Evolutionary conservation across 2,888 invertebrate genomes (phyloP), one percentile per base, ranked within the genome.

Genomic region (Emmelina monodactyla): DNA sequence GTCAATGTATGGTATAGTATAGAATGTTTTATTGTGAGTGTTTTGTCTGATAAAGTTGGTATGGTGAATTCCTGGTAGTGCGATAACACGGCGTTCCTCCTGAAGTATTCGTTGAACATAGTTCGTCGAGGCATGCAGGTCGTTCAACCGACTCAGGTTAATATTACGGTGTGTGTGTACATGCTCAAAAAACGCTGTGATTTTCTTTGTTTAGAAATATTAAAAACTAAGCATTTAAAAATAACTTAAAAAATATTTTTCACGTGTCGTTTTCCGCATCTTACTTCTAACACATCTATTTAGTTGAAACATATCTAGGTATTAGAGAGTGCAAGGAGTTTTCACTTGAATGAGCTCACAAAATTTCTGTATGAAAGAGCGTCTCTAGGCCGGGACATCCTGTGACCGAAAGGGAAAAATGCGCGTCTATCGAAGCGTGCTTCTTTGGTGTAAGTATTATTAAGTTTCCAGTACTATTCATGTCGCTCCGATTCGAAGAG

Each of bases 61-160:
- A 5, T 19, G 5, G 19, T 9, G 62, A 70, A 76, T 78, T 70
- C 70, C 61, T 65, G 55, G 54, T 58, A 65, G 65, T 69, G 70
- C 62, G 65, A 75, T 67, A 70, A 69, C 65, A 67, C 47, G 58
- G 58, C 67, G 59, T 68, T 60, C 64, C 65, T 65, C 59, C 56
- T 53, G 52, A 68, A 70, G 62, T 66, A 70, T 69, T 62, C 53
- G 49, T 52, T 11, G 19, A 5, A 11, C 25, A 25, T 25, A 4
- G 25, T 11, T 25, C 25, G 25, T 3, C n/a, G 25, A 19, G 19
- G 6, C 25, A 4, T 25, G 11, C 25, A 25, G 5, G 19, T 5
- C n/a, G n/a, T n/a, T n/a, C n/a, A n/a, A n/a, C n/a, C n/a, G n/a
- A n/a, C n/a, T n/a, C n/a, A n/a, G n/a, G n/a, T n/a, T n/a, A n/a